phyloP scores from a whole-genome alignment of 2,888 invertebrate genomes.

The Leptinotarsa haldemani region DNA sequence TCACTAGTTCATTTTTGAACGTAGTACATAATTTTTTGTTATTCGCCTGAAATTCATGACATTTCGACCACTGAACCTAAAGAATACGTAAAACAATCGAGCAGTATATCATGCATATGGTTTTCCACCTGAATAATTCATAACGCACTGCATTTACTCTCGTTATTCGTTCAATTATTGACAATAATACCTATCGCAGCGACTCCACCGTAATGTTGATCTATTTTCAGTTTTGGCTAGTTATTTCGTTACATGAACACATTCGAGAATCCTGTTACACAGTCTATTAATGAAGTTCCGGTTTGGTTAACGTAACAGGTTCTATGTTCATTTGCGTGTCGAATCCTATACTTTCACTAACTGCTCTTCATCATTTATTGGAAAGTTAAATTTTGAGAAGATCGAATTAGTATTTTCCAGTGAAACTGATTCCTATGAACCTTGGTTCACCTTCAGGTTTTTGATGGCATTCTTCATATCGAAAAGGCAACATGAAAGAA shows the following conservation, averaged over 20 bases:
- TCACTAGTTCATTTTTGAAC: too few species aligned
- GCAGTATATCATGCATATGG: neutral
- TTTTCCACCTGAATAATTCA: neutral
- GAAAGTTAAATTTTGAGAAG: neutral
- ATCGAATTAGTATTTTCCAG: neutral
- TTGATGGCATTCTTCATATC: neutral
- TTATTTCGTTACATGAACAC: constrained; percentile 1
- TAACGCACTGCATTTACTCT: neutral
- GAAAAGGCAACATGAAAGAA: neutral
- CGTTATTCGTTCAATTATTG: neutral
- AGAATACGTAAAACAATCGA: too few species aligned
- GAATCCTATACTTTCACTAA: neutral
- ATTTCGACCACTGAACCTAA: too few species aligned
- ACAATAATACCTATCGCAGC: neutral
- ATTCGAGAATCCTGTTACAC: neutral
- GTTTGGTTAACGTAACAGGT: constrained; percentile 12
- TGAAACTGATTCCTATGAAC: neutral
- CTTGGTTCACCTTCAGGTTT: neutral
- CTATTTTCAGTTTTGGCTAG: neutral
- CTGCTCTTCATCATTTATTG: neutral
- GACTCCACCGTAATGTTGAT: neutral
- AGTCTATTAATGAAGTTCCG: neutral
- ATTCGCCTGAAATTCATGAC: too few species aligned
- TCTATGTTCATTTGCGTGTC: constrained; percentile 1
- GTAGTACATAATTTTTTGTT: too few species aligned